Evolutionary conservation across 2,888 invertebrate species (phyloP).

Genomic region (Drosophila barbarae): DNA sequence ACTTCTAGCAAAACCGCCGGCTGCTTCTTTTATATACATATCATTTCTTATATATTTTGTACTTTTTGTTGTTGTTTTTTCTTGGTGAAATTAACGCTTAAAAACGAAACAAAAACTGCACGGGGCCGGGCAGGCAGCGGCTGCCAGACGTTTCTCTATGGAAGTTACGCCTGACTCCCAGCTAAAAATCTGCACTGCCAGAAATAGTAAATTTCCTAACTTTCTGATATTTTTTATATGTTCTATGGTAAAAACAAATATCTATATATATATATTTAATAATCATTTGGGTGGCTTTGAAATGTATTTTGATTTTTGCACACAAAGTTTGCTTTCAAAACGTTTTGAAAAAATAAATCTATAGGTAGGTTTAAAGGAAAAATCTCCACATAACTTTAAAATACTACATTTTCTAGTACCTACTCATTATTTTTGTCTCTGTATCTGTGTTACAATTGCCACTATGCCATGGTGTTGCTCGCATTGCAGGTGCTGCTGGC

Average conservation of each 20-base stretch:
- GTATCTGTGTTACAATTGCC: conserved; percentile 10
- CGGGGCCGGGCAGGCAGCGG: conserved; percentile 13
- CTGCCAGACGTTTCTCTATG: conserved; percentile 50
- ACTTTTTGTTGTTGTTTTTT: not conserved
- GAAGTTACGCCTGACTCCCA: conserved; percentile 60
- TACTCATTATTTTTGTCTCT: not conserved
- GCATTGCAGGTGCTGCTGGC: conserved; percentile 27
- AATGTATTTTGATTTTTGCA: not conserved
- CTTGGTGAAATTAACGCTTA: conserved; percentile 61
- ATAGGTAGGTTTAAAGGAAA: not conserved
- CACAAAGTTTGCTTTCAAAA: not conserved
- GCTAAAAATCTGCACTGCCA: conserved; percentile 17
- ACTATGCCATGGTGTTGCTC: conserved; percentile 8
- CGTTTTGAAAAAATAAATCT: accelerated
- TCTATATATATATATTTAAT: not conserved
- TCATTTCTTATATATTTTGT: conserved; percentile 2
- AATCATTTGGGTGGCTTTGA: not conserved
- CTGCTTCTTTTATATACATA: conserved; percentile 28
- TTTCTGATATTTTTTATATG: not conserved
- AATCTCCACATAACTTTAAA: no score
- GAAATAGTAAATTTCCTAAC: not conserved
- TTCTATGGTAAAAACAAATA: not conserved
- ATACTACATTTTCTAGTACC: not conserved
- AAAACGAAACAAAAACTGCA: conserved; percentile 40
- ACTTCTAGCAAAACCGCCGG: conserved; percentile 51